Base-by-base conservation (phyloP, 2,888 invertebrate species). In the Lycia hirtaria region DNA sequence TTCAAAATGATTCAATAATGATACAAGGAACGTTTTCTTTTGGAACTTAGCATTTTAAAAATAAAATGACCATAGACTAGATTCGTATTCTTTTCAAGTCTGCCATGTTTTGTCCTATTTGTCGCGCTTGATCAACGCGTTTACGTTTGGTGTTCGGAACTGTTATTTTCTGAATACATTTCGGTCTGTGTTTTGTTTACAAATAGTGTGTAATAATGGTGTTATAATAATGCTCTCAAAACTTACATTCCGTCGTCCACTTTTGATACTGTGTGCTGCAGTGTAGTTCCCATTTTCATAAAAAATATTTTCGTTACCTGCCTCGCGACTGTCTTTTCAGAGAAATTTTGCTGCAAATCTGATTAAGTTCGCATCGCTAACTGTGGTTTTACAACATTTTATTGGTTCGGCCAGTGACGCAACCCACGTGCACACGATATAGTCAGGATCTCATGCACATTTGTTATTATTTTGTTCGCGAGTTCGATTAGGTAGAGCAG, bases 401-500 rank as follows among this genome's bases (percentile, higher is more conserved):
- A 69, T 78, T 69, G 72, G 72, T 78, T 79, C 73, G 75, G 75
- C 76, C 76, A 80, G 83, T 88, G 89, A 89, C 87, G 87, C 89
- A 88, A 89, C 89, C 91, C 92, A 92, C 92, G 92, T 92, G 92
- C 87, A 87, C 84, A 76, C 81, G 85, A 75, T 85, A 85, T 83
- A 87, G 79, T 81, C 76, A 89, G 85, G 78, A 90, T 89, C 89
- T 89, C 93, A 93, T 93, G 93, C 93, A 93, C 93, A 93, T 93
- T 94, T 94, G 94, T 94, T 94, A 93, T 94, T 94, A 94, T 94
- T 94, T 94, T 94, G 94, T 92, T 93, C 91, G 89, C 88, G 93
- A 93, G 93, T 93, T 93, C 93, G 93, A 93, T 93, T 93, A 92
- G 78, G 74, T 92, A 77, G 75, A 81, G 78, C 81, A 80, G 83